Evolutionary conservation across 2,113 vertebrate species (phyloP).

Genomic region (Tiliqua scincoides): DNA sequence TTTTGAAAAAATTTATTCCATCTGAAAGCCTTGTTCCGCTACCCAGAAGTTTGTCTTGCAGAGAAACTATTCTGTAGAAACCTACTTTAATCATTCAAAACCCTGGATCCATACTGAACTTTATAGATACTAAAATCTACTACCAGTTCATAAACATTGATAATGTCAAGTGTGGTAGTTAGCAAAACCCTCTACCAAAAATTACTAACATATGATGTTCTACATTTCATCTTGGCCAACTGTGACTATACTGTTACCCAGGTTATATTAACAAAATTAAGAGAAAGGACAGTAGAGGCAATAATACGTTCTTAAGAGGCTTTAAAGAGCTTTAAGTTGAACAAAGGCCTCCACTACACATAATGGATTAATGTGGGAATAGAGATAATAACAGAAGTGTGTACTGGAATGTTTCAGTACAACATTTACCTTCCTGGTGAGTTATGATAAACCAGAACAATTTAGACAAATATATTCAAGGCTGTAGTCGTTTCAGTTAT

Average conservation of each 20-base stretch:
- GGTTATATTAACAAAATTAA: neutral
- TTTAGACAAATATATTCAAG: neutral
- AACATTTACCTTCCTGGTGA: conserved; percentile 11
- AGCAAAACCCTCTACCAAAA: neutral
- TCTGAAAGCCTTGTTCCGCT: neutral
- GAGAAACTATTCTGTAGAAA: neutral
- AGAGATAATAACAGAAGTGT: conserved; percentile 1
- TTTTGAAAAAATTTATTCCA: neutral
- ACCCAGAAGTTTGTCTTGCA: neutral
- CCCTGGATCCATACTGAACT: neutral
- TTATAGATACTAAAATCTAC: neutral
- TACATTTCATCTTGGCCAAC: neutral
- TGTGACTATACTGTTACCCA: neutral
- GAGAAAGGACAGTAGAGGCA: neutral
- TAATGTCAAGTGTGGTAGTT: neutral
- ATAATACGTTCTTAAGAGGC: conserved; percentile 26
- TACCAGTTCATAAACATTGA: neutral
- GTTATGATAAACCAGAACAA: neutral
- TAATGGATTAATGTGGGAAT: neutral
- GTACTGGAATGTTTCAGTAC: neutral
- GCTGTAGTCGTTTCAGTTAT: neutral
- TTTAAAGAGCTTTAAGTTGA: neutral
- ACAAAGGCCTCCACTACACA: neutral
- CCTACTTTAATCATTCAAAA: neutral
- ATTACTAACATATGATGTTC: neutral